Percentiles rank a stretch among this genome's conserved stretches.
These are phyloP conservation scores for Stomatorhinus ivindoensis DNA, from an alignment of 2,113 vertebrate species.

Conservation along the genomic window DNA sequence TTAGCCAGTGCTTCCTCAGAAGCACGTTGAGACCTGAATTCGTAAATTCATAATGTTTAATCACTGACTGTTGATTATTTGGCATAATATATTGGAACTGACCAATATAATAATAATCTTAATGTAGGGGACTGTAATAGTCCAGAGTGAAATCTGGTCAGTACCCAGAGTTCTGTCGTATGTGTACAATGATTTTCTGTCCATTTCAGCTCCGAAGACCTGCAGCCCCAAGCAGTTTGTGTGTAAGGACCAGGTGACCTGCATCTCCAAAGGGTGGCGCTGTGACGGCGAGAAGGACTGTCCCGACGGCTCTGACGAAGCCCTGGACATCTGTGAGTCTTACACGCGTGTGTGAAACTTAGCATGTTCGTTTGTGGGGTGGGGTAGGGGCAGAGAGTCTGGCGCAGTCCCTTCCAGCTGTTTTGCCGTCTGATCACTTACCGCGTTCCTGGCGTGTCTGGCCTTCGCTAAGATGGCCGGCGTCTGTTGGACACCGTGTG, in stretches of 20 bases:
- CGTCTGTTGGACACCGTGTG: not conserved
- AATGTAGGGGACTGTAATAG: not conserved
- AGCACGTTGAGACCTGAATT: not conserved
- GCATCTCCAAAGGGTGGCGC: conserved; percentile 96
- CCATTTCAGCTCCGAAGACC: conserved; percentile 76
- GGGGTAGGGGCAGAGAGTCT: not conserved
- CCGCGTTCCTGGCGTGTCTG: conserved; percentile 8
- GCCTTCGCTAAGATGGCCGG: not conserved
- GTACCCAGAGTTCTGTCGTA: not conserved
- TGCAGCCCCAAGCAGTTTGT: conserved; percentile 98
- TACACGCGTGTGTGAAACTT: not conserved
- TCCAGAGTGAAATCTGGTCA: not conserved
- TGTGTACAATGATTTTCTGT: not conserved
- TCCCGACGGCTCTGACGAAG: conserved; percentile 91
- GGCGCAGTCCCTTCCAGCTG: not conserved
- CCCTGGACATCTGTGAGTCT: conserved; percentile 88
- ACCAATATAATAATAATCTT: no score
- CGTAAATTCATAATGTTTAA: not conserved
- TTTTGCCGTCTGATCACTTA: not conserved
- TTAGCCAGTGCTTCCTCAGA: not conserved
- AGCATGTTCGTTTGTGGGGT: not conserved
- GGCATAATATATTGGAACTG: not conserved
- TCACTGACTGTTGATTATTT: not conserved
- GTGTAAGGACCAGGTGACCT: conserved; percentile 91
- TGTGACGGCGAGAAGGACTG: conserved; percentile 97